Evolutionary conservation across 2,113 vertebrate genomes (phyloP), one percentile per base, ranked within the genome.

Genomic region (Triplophysa rosa): DNA sequence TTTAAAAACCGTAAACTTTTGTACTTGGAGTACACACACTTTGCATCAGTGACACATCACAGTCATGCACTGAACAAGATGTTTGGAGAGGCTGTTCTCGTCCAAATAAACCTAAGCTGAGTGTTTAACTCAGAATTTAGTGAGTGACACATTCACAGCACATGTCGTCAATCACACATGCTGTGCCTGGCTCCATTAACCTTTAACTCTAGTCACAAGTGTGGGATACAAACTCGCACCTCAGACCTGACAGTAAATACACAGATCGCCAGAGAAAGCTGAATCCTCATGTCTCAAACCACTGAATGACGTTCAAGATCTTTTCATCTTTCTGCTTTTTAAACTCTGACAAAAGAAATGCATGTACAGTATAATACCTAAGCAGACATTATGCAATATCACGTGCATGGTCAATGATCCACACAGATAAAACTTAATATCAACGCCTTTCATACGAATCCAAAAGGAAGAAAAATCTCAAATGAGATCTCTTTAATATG

Each of bases 81-180:
- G 47, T 37, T 68, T 67, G 29, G 62, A 40, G 16, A 74, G 54
- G 11, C 62, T 72, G 24, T 40, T 73, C 26, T 52, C 7, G 3
- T 82, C 29, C 59, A 59, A 29, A 40, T 24, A 71, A 70, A 29
- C 56, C 52, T 59, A 14, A 16, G 0, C 11, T 52, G 49, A 19
- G 54, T 75, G 33, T 23, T 62, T 61, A 37, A 6, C 40, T 37
- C 79, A 72, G 37, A 19, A 47, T 56, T 63, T 47, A 65, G 45
- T 58, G 68, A 73, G 21, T 74, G 79, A 73, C 69, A 81, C 64
- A 75, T 71, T 58, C 77, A 54, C 66, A 75, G 52, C 54, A 49
- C 65, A 81, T 81, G 63, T 77, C 21, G 77, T 80, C 26, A 65
- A 77, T 59, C 73, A 67, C 68, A 58, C 80, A 74, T 74, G 77